Base-by-base conservation (phyloP, 2,797 vertebrate genomes). In the Chloroceryle amazona region DNA sequence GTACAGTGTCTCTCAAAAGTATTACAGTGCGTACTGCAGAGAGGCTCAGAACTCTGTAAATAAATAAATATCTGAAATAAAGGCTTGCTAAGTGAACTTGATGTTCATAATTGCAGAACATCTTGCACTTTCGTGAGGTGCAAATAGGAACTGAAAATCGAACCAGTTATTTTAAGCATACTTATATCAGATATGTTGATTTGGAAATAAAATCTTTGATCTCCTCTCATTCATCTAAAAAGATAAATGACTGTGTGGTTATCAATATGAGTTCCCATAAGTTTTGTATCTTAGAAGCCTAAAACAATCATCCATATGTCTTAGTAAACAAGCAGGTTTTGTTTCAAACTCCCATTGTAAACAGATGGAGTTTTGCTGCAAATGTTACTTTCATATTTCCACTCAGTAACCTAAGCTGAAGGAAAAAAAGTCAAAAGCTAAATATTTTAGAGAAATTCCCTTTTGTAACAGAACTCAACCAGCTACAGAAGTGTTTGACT, bases 141-240 rank as follows among this genome's bases (percentile, higher is more conserved):
- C 86, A 71, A 81, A 75, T 25, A 66, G 73, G 82, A 96, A 93
- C 73, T 93, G 91, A 88, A 89, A 95, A 76, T 49, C 20, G 42
- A 73, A 37, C 35, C 37, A 39, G 58, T 62, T 89, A 79, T 58
- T 93, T 91, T 86, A 90, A 90, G 51, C 44, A 11, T 60, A 16
- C 52, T 84, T 72, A 86, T 83, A 71, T 80, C 44, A 67, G 31
- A 13, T 71, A 31, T 11, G 33, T 68, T 92, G 39, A 44, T 82
- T 93, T 94, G 62, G 86, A 90, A 92, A 52, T 81, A 72, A 93
- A 74, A 81, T 86, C 37, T 55, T 93, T 33, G 28, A 28, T 72
- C 28, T 86, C 72, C 20, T 74, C 10, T 72, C 26, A 37, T 13
- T 6, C 16, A 14, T 6, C 16, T 60, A 44, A 21, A 8, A 41